Percentiles rank a stretch among this genome's conserved stretches.
Conservation (phyloP, 2,797 vertebrate genomes). For the Manis javanica region DNA sequence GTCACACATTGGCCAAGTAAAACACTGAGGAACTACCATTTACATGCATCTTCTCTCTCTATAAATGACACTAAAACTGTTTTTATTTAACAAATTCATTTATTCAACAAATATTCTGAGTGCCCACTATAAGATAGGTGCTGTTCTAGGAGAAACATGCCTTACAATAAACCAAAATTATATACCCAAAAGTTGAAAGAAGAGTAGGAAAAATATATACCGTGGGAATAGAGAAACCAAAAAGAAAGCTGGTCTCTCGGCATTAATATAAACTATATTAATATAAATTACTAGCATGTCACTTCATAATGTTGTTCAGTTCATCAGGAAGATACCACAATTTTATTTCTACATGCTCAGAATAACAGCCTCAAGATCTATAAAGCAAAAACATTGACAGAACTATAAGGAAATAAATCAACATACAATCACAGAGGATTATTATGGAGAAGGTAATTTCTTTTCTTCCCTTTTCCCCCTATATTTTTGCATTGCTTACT, state of each 20-base stretch:
- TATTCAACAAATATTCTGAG: neutral
- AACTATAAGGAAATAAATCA: neutral
- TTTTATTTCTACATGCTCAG: constrained; percentile 3
- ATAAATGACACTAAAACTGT: neutral
- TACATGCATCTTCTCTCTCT: neutral
- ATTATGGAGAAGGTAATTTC: neutral
- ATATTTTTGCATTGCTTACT: neutral
- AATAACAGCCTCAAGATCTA: neutral
- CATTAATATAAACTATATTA: neutral
- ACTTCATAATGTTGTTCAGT: neutral
- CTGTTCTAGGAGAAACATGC: neutral
- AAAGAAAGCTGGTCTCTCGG: neutral
- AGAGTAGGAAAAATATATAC: neutral
- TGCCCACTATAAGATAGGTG: neutral
- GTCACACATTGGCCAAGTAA: neutral
- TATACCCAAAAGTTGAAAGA: neutral
- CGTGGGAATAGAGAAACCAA: neutral
- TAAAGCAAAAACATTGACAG: neutral
- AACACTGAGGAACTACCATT: neutral
- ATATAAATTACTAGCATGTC: neutral
- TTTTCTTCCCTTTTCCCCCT: neutral
- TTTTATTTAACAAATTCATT: constrained; percentile 12
- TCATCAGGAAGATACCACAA: neutral
- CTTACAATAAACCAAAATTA: neutral
- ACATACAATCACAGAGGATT: neutral